Evolutionary conservation across 2,797 vertebrate species (phyloP), one percentile per base, ranked within the genome.

Genomic region (Pelobates cultripes): DNA sequence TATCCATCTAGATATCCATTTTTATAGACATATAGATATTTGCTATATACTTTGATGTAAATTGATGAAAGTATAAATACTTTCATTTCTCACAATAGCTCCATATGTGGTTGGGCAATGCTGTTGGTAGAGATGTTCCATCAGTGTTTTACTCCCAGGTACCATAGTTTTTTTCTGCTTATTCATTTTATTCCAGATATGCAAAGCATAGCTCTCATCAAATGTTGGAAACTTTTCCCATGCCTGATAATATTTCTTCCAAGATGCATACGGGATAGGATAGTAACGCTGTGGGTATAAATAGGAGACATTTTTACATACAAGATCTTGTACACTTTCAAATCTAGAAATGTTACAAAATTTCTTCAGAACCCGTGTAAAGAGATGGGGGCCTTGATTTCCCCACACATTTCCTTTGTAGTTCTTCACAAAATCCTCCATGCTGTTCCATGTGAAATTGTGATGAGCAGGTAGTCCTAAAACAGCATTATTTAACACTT

Each of bases 111-210:
- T 87, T 28, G 93, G 93, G 72, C 93, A 94, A 7, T 94, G 85
- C 28, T 89, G 80, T 70, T 86, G 89, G 82, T 90, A 92, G 3
- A 94, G 86, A 3, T 91, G 87, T 75, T 94, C 93, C 10, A 86
- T 90, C 79, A 94, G 69, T 0, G 87, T 90, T 60, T 92, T 89
- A 85, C 91, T 93, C 70, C 91, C 92, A 0, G 87, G 79, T 0
- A 88, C 84, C 78, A 92, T 88, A 0, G 53, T 51, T 73, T 70
- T 90, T 66, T 70, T 71, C 51, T 90, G 87, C 9, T 40, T 28
- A 80, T 93, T 94, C 91, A 93, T 92, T 82, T 90, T 90, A 80
- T 93, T 94, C 92, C 93, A 94, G 47, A 94, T 79, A 71, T 93
- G 93, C 83, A 93, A 84, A 0, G 90, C 91, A 0, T 93, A 94